Conservation (phyloP, 37 sponge, comb jelly and placozoan genomes). For the Dysidea cf. avara region DNA sequence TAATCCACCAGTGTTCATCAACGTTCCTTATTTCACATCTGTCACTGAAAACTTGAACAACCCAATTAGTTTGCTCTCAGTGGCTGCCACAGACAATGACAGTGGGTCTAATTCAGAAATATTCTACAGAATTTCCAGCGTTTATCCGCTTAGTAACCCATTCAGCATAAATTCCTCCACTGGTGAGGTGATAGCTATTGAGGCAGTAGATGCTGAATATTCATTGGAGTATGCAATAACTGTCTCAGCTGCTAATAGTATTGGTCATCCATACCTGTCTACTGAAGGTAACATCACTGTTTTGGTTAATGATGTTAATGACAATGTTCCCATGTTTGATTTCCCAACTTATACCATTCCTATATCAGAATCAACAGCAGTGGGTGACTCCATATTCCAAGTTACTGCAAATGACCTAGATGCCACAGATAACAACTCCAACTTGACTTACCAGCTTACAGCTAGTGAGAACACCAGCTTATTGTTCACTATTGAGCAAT, state of each 20-base stretch:
- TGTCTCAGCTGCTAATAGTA: slow-evolving; percentile 33
- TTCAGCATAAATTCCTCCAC: slow-evolving; percentile 37
- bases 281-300: slow-evolving; percentile 15
- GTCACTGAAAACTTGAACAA: slow-evolving; percentile 37
- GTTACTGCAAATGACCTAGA: slow-evolving; percentile 50
- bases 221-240: slow-evolving; percentile 10
- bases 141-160: not conserved
- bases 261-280: slow-evolving; percentile 4
- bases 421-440: slow-evolving; percentile 39
- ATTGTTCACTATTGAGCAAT: slow-evolving; percentile 46
- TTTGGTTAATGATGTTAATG: slow-evolving; percentile 62
- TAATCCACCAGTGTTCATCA: slow-evolving; percentile 54
- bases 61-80: slow-evolving; percentile 16
- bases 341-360: slow-evolving; percentile 13
- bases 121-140: not conserved
- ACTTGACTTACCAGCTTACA: slow-evolving; percentile 23
- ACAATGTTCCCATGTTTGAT: slow-evolving; percentile 51
- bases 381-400: slow-evolving; percentile 28
- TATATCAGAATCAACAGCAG: slow-evolving; percentile 22
- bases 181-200: slow-evolving; percentile 30
- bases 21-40: slow-evolving; percentile 1
- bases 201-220: slow-evolving; percentile 39
- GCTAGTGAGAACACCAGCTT: slow-evolving; percentile 25
- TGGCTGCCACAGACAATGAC: slow-evolving; percentile 63
- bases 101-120: slow-evolving; percentile 18